A percentile compares a stretch with the other conserved stretches of the same genome.
Conservation (phyloP, 1,140 invertebrate species). For the Bombus polaris region DNA sequence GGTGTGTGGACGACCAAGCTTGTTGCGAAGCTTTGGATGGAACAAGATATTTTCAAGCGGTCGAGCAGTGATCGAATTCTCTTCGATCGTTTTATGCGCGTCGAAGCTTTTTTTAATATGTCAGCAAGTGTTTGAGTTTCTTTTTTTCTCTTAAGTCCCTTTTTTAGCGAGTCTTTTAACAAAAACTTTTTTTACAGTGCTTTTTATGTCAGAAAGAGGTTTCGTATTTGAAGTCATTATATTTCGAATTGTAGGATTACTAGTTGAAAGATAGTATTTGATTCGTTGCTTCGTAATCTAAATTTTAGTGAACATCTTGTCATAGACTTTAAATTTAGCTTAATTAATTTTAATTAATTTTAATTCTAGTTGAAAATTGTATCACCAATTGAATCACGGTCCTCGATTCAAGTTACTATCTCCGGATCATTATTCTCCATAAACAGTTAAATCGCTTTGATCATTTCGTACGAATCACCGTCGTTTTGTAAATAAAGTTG, state of each 20-base stretch:
- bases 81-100: too few relatives aligned
- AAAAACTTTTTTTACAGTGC: not conserved
- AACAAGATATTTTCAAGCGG: too few relatives aligned
- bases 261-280: not conserved
- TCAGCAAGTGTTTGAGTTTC: not conserved
- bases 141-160: not conserved
- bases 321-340: not conserved
- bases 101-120: too few relatives aligned
- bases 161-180: not conserved
- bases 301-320: not conserved
- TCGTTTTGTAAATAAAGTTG: constrained; percentile 10
- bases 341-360: too few relatives aligned
- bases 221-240: not conserved
- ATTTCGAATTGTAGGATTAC: too few relatives aligned
- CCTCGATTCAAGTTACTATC: not conserved
- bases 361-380: not conserved
- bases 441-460: not conserved
- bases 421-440: not conserved
- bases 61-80: too few relatives aligned
- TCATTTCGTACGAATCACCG: not conserved
- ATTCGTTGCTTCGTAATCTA: not conserved
- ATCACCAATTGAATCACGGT: not conserved
- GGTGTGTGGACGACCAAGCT: too few relatives aligned
- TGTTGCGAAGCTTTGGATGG: too few relatives aligned
- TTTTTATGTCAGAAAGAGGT: not conserved